Evolutionary conservation across 2,113 vertebrate genomes (phyloP), one percentile per base, ranked within the genome.

Genomic region (Craseonycteris thonglongyai): DNA sequence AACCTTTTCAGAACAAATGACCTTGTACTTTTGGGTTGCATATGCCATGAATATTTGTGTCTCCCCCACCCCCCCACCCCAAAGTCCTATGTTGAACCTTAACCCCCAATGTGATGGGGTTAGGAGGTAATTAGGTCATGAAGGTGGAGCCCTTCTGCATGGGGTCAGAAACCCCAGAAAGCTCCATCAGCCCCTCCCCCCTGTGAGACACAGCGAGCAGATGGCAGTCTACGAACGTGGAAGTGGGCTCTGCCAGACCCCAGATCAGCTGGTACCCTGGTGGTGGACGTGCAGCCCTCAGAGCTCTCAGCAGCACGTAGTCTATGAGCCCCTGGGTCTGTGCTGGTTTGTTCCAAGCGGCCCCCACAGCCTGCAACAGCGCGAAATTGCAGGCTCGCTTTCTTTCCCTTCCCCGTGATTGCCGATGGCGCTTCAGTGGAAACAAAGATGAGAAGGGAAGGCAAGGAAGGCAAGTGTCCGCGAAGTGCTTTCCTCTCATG

Each of bases 301-400:
- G 49, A 26, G 7, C 10, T 15, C 21, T 28, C 38, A 15, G 63
- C n/a, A 80, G 75, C 3, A 12, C 22, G 3, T 47, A 26, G 28
- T n/a, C 9, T 18, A 45, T 18, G 8, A 69, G 33, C 40, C 22
- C 0, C 22, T 26, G 38, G 0, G 1, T 58, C 63, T 56, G 0
- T 22, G 26, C 13, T 6, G 22, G 22, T 38, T n/a, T 12, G 30
- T 56, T 14, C 2, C 6, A 18, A 18, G 47, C 28, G 13, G 28
- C 35, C 66, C 38, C 14, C 2, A 1, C 2, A 21, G 22, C 28
- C 63, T 28, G 7, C 21, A 24, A 3, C 4, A 1, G 38, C 38
- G 2, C 0, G 2, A 51, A 47, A 85, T 16, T 26, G 28, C 8
- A 22, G 26, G 1, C 1, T 5, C 21, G 5, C 1, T 5, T 11